These are phyloP conservation scores for Styela clava DNA, from an alignment of 23 tunicate genomes.

Conservation along the genomic window DNA sequence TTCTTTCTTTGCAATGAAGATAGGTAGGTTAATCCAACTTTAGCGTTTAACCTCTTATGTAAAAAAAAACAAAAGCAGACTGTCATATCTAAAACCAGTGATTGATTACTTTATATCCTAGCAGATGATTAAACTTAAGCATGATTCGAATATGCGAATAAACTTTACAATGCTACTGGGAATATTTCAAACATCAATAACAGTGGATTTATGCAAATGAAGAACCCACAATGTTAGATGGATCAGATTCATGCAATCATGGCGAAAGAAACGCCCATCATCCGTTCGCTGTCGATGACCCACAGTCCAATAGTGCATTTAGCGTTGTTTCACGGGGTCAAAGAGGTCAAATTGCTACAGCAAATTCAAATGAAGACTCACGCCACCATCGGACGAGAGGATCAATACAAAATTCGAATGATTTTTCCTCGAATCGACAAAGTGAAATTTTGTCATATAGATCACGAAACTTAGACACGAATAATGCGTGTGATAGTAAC, in stretches of 20 bases:
- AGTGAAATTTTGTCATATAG: background rate
- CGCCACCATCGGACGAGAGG: slow-evolving; percentile 9
- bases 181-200: background rate
- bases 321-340: slow-evolving; percentile 7
- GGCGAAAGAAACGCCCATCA: background rate
- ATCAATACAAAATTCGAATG: background rate
- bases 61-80: too few relatives aligned
- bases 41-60: too few relatives aligned
- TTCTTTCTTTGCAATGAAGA: too few relatives aligned
- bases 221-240: background rate
- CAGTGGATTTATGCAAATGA: background rate
- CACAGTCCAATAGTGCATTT: slow-evolving; percentile 5
- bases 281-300: slow-evolving; percentile 24
- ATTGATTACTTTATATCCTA: too few relatives aligned
- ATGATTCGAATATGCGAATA: too few relatives aligned
- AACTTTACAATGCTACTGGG: too few relatives aligned
- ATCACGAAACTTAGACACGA: background rate
- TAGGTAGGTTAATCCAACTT: too few relatives aligned
- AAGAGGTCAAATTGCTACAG: background rate
- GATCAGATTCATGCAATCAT: background rate
- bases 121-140: too few relatives aligned
- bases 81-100: too few relatives aligned
- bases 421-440: background rate
- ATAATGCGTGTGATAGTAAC: background rate
- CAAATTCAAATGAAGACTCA: slow-evolving; percentile 4